Percentiles rank a stretch among this genome's conserved stretches.
Conservation (phyloP, 2,888 invertebrate species). For the Agrilus biguttatus region DNA sequence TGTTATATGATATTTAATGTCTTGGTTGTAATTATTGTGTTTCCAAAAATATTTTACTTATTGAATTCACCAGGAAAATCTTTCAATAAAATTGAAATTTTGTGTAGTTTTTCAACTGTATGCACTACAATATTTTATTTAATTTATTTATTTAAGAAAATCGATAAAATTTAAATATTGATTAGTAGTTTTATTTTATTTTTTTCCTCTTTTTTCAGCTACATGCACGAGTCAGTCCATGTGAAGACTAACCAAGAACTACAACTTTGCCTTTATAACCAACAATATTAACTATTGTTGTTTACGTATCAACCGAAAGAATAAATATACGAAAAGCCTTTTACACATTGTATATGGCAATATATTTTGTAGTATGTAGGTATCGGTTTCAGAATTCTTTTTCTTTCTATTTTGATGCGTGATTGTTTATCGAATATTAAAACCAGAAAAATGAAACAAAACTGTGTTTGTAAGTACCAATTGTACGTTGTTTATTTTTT, state of each 20-base stretch:
- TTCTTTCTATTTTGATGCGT: slow-evolving; percentile 13
- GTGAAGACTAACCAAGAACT: slow-evolving; percentile 21
- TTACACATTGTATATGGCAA: slow-evolving; percentile 29
- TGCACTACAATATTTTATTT: too few relatives aligned
- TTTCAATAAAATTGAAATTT: too few relatives aligned
- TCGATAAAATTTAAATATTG: background rate
- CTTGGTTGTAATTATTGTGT: too few relatives aligned
- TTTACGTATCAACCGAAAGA: slow-evolving; percentile 11
- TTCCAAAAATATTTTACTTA: too few relatives aligned
- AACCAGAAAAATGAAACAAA: background rate
- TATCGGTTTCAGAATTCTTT: slow-evolving; percentile 14
- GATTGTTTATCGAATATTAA: slow-evolving; percentile 4
- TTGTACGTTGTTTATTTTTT: slow-evolving; percentile 18
- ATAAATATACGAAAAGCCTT: slow-evolving; percentile 17
- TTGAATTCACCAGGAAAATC: too few relatives aligned
- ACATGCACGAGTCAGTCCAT: slow-evolving; percentile 29
- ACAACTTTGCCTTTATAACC: slow-evolving; percentile 10
- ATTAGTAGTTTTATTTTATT: too few relatives aligned
- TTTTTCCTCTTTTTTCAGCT: slow-evolving; percentile 19
- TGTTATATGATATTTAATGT: too few relatives aligned
- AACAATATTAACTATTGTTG: slow-evolving; percentile 19
- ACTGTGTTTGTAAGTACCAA: background rate
- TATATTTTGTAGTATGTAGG: slow-evolving; percentile 30
- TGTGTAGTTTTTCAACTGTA: too few relatives aligned
- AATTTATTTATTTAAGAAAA: too few relatives aligned